These are phyloP conservation scores for Mormyrus iriodes DNA, from an alignment of 2,113 vertebrate genomes.

Conservation along the genomic window DNA sequence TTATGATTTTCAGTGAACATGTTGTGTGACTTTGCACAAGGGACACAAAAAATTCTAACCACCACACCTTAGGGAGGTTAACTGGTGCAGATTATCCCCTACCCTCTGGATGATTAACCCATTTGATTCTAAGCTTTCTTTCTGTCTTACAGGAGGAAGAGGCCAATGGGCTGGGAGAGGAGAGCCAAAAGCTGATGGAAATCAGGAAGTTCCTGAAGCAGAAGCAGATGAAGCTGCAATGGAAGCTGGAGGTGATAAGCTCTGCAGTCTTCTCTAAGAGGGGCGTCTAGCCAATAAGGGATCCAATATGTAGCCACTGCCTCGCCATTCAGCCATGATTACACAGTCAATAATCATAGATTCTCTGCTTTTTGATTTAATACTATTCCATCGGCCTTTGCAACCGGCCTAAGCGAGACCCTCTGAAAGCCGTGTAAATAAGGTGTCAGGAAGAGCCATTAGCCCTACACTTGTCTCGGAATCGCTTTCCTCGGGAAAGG, in stretches of 20 bases:
- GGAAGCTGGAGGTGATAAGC: constrained; percentile 64
- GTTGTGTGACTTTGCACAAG: not conserved
- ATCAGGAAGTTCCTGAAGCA: constrained; percentile 58
- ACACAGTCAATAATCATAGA: not conserved
- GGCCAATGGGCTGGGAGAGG: constrained; percentile 37
- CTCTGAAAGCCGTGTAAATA: not conserved
- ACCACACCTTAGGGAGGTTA: not conserved
- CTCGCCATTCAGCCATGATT: not conserved
- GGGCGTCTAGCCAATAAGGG: not conserved
- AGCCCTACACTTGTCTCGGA: not conserved
- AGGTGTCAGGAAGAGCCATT: not conserved
- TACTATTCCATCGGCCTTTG: not conserved
- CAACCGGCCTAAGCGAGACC: not conserved
- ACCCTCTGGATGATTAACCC: not conserved
- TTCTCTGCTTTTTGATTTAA: not conserved
- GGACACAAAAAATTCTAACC: not conserved
- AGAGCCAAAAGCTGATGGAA: constrained; percentile 45
- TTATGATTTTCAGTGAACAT: not conserved
- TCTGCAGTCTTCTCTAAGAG: not conserved
- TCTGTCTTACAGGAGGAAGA: constrained; percentile 56
- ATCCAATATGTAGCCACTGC: no score
- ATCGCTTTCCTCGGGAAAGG: not conserved
- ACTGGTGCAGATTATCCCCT: not conserved
- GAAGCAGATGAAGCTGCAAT: constrained; percentile 60
- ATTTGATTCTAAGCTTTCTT: not conserved